phyloP scores from a whole-genome alignment of 2,888 invertebrate genomes.

The Meteorus cinctellus region DNA sequence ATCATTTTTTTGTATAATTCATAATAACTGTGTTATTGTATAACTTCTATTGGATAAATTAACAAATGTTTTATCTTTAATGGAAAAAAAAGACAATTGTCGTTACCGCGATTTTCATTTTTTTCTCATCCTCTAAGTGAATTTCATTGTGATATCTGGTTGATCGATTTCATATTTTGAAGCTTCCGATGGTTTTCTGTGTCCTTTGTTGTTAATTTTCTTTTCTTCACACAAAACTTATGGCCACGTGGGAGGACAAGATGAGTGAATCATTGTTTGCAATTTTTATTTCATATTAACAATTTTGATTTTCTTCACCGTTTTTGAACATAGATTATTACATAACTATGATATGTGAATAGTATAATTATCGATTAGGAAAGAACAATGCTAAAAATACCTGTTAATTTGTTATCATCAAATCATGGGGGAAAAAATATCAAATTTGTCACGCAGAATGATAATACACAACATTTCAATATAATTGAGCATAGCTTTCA shows the following conservation, averaged over 20 bases:
- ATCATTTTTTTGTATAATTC: conserved; percentile 17
- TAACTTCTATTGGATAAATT: conserved; percentile 11
- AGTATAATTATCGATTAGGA: conserved; percentile 29
- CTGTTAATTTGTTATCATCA: conserved; percentile 38
- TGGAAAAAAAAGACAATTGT: neutral
- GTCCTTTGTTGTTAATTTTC: neutral
- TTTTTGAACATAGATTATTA: conserved; percentile 6
- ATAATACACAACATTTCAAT: conserved; percentile 8
- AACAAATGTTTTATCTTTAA: conserved; percentile 13
- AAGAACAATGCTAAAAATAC: conserved; percentile 21
- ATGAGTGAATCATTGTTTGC: conserved; percentile 10
- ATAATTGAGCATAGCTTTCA: conserved; percentile 2
- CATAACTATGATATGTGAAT: conserved; percentile 35
- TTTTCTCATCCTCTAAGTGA: neutral
- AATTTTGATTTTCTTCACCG: neutral
- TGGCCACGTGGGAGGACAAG: conserved; percentile 5
- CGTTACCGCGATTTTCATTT: neutral
- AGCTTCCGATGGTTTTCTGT: too few species aligned
- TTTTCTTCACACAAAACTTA: neutral
- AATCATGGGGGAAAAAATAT: conserved; percentile 16
- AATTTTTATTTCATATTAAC: neutral
- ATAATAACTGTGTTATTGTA: conserved; percentile 9
- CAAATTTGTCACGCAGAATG: conserved; percentile 19
- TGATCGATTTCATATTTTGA: conserved; percentile 3
- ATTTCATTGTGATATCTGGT: conserved; percentile 18